Percentiles rank a stretch among this genome's conserved stretches.
phyloP scores from a whole-genome alignment of 2,797 vertebrate species.

The Anomalospiza imberbis region DNA sequence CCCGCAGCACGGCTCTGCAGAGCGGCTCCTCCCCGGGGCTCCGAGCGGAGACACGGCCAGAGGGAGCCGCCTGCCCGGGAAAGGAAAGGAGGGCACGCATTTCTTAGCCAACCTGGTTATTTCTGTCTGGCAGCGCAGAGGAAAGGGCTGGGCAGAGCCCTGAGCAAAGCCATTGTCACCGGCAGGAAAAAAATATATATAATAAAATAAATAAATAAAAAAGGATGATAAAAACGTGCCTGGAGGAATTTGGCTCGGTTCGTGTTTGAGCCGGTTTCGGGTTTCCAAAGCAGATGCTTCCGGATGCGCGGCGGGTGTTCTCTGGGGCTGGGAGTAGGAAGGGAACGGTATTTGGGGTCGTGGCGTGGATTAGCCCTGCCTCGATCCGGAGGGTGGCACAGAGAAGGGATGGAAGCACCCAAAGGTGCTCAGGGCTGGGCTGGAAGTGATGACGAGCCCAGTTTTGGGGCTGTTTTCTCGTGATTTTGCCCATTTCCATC shows the following conservation, averaged over 20 bases:
- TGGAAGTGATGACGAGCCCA: background rate
- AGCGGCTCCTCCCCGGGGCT: background rate
- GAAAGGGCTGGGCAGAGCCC: constrained; percentile 37
- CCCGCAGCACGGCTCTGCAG: background rate
- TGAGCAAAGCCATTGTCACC: background rate
- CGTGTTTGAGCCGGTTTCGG: background rate
- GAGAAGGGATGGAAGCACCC: background rate
- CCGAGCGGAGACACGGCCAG: background rate
- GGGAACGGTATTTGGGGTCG: rapidly evolving
- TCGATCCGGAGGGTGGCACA: rapidly evolving
- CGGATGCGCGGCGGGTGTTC: background rate
- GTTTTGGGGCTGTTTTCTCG: background rate
- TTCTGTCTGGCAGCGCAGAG: background rate
- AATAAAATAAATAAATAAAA: too few relatives aligned
- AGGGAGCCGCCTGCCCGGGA: background rate
- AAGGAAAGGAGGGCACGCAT: background rate
- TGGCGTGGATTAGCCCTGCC: background rate
- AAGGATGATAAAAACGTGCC: background rate
- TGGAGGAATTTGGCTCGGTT: background rate
- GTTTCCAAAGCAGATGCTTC: background rate
- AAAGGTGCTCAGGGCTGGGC: background rate
- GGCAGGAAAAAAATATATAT: background rate
- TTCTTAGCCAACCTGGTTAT: background rate
- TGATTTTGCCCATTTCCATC: background rate
- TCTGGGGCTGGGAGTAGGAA: rapidly evolving